phyloP scores from a whole-genome alignment of 2,888 invertebrate genomes.

The Dorcus parallelipipedus region DNA sequence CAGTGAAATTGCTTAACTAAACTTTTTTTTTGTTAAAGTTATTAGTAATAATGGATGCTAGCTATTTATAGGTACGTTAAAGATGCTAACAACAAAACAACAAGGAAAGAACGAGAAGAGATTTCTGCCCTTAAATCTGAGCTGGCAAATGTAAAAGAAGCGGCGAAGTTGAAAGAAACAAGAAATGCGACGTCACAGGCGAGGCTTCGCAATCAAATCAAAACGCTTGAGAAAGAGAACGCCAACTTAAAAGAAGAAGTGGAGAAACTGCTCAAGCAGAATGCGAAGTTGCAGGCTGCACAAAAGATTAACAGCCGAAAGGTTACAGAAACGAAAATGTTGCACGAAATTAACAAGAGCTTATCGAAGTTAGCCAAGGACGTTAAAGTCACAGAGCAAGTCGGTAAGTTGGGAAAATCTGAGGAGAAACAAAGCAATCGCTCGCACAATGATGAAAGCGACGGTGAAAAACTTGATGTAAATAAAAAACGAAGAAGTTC shows the following conservation, averaged over 20 bases:
- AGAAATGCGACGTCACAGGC: slow-evolving; percentile 70
- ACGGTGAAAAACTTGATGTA: background rate
- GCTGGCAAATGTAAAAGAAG: slow-evolving; percentile 62
- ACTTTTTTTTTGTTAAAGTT: background rate
- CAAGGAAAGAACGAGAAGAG: slow-evolving; percentile 69
- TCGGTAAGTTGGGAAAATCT: slow-evolving; percentile 7
- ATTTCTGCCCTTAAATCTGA: slow-evolving; percentile 62
- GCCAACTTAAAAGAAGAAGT: slow-evolving; percentile 61
- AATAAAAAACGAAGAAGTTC: background rate
- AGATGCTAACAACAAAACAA: slow-evolving; percentile 63
- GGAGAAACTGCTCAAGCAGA: slow-evolving; percentile 65
- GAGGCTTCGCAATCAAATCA: slow-evolving; percentile 69
- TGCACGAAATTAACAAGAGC: slow-evolving; percentile 72
- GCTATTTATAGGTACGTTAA: slow-evolving; percentile 53
- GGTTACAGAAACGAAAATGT: slow-evolving; percentile 64
- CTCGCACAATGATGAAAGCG: background rate
- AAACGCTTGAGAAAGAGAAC: slow-evolving; percentile 69
- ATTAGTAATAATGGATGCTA: background rate
- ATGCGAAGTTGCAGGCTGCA: slow-evolving; percentile 59
- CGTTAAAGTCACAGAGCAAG: slow-evolving; percentile 17
- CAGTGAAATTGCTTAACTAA: background rate
- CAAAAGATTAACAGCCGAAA: slow-evolving; percentile 56
- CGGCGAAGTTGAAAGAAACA: slow-evolving; percentile 69
- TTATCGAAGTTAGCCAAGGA: slow-evolving; percentile 48
- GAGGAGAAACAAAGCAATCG: background rate